Percentiles rank a stretch among this genome's conserved stretches.
Evolutionary conservation across 2,113 vertebrate species (phyloP).

Genomic region (Paramormyrops kingsleyae): DNA sequence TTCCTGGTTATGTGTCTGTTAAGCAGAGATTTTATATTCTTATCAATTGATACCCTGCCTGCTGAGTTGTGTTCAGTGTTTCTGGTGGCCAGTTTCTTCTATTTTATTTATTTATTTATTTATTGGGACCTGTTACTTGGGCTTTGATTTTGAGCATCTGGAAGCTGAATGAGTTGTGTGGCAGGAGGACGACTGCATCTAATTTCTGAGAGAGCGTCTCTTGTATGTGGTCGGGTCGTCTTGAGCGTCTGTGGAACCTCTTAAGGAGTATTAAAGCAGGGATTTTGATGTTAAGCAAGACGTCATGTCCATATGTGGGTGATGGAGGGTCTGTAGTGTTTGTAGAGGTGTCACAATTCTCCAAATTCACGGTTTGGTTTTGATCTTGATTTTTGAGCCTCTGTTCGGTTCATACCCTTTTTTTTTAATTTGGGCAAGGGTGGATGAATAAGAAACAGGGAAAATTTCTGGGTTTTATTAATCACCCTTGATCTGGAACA

Average conservation of each 20-base stretch:
- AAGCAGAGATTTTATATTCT: not conserved
- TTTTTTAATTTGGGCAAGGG: not conserved
- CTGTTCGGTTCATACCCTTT: not conserved
- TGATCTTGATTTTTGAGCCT: not conserved
- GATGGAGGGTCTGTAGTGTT: not conserved
- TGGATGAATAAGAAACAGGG: not conserved
- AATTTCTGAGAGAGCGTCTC: not conserved
- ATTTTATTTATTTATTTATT: not conserved
- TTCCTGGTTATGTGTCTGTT: not conserved
- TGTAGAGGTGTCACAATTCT: not conserved
- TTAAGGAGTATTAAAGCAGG: not conserved
- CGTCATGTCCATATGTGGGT: not conserved
- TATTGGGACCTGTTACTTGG: not conserved
- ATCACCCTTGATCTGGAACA: not conserved
- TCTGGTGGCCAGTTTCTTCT: not conserved
- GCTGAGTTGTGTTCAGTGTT: not conserved
- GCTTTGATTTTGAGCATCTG: not conserved
- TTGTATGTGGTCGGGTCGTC: not conserved
- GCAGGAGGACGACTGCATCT: not conserved
- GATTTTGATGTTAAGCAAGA: not conserved
- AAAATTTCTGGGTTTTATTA: not conserved
- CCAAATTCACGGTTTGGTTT: not conserved
- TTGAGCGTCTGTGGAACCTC: not conserved
- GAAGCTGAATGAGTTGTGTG: not conserved
- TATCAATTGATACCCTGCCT: not conserved